A percentile compares a stretch with the other conserved stretches of the same genome.
Evolutionary conservation across 2,888 invertebrate genomes (phyloP).

Genomic region (Halictus ligatus): DNA sequence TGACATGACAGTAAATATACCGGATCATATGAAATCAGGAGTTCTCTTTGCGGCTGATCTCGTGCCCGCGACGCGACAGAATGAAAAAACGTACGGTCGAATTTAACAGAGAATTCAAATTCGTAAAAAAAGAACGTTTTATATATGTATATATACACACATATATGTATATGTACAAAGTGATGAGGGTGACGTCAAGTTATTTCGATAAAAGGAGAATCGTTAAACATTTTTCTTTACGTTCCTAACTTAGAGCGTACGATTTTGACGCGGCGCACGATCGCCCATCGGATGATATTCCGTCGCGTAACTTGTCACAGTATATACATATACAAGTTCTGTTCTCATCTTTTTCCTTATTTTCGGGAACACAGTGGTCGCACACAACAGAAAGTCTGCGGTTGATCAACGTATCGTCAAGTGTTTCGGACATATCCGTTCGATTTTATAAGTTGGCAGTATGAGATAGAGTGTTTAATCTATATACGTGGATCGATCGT

Average conservation of each 20-base stretch:
- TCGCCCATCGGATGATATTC: slow-evolving; percentile 25
- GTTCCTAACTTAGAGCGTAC: slow-evolving; percentile 24
- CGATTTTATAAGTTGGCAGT: slow-evolving; percentile 67
- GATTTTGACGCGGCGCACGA: neutral
- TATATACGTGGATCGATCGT: slow-evolving; percentile 65
- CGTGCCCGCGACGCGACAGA: neutral
- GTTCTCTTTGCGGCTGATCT: neutral
- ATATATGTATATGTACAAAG: slow-evolving; percentile 26
- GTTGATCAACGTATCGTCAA: slow-evolving; percentile 32
- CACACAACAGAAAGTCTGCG: slow-evolving; percentile 41
- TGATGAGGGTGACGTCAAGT: slow-evolving; percentile 18
- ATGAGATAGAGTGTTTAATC: slow-evolving; percentile 63
- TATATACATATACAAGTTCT: slow-evolving; percentile 31
- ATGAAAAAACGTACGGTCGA: neutral
- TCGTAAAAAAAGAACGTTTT: slow-evolving; percentile 17
- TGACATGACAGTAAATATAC: neutral
- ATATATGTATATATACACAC: neutral
- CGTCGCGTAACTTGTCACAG: slow-evolving; percentile 30
- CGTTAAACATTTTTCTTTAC: slow-evolving; percentile 34
- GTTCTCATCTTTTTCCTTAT: slow-evolving; percentile 31
- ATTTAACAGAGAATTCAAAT: slow-evolving; percentile 11
- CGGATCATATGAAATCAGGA: neutral
- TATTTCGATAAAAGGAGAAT: slow-evolving; percentile 30
- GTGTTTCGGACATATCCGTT: slow-evolving; percentile 40
- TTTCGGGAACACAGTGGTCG: slow-evolving; percentile 57